phyloP scores from a whole-genome alignment of 2,797 vertebrate species.

The Sebastes taczanowskii region DNA sequence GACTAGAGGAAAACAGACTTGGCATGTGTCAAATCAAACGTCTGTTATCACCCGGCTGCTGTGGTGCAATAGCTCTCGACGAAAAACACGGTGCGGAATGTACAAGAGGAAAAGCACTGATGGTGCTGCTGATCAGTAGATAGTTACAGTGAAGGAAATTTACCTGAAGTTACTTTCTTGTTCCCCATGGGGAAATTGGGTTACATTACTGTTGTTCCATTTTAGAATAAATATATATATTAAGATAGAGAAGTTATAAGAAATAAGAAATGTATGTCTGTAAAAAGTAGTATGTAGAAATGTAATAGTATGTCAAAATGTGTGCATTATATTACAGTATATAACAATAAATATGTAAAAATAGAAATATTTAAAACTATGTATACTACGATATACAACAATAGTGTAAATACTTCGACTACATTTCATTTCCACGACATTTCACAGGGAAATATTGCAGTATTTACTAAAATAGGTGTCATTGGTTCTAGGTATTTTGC shows the following conservation, averaged over 20 bases:
- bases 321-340: not conserved
- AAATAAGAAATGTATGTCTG: not conserved
- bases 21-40: not conserved
- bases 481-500: not conserved
- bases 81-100: conserved; percentile 15
- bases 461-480: not conserved
- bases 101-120: not conserved
- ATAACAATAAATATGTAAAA: not conserved
- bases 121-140: conserved; percentile 7
- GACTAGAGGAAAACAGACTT: not conserved
- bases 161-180: not conserved
- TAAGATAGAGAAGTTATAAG: not conserved
- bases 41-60: not conserved
- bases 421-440: not conserved
- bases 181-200: not conserved
- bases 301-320: not conserved
- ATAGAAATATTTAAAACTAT: not conserved
- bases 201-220: not conserved
- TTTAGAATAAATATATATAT: not conserved
- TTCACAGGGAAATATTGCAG: not conserved
- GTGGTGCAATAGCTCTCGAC: not conserved
- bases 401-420: too few relatives aligned
- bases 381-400: not conserved
- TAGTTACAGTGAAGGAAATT: not conserved
- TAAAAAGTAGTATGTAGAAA: not conserved